Base-by-base conservation (phyloP, 2,888 invertebrate species). In the Drosophila stalkeri region DNA sequence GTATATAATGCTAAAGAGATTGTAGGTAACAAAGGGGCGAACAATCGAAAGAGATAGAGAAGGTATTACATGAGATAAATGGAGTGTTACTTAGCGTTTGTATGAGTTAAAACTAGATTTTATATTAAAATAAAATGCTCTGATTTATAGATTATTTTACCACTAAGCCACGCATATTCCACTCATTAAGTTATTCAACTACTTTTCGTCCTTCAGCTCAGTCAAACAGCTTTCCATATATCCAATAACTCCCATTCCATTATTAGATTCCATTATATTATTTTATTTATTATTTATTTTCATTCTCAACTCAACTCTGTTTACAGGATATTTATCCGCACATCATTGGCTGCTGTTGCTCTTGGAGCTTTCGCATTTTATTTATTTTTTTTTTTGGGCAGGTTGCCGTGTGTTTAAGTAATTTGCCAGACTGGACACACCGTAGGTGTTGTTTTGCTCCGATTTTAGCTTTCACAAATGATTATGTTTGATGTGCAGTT, bases 401-500 rank as follows among this genome's bases (percentile, higher is more conserved):
- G 63, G 66, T 77, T 72, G 75, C 79, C 87, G 83, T 83, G 81
- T 85, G 79, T 85, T 88, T 81, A 83, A 87, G 81, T 85, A 87
- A 88, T 88, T 88, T 88, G 81, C 80, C 87, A 81, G 75, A 80
- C 76, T 73, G 74, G 65, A 70, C 68, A 68, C 74, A 72, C 70
- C 49, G 78, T 80, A 80, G 82, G 79, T 81, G 81, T 73, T 81
- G 75, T 62, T 61, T 73, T 70, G 77, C 73, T 60, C 64, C 74
- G 70, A 68, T 71, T 72, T 64, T 56, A 82, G 83, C 89, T 91
- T 91, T 91, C 91, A 91, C 88, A 91, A 91, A 89, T 91, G 91
- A 91, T 91, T 91, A 91, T 90, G 86, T 89, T 91, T 91, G 91
- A 91, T 91, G 90, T 86, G 85, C 77, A 91, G 89, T 91, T 91